These are phyloP conservation scores for Calycopis cecrops DNA, from an alignment of 1,140 invertebrate species.

Conservation along the genomic window DNA sequence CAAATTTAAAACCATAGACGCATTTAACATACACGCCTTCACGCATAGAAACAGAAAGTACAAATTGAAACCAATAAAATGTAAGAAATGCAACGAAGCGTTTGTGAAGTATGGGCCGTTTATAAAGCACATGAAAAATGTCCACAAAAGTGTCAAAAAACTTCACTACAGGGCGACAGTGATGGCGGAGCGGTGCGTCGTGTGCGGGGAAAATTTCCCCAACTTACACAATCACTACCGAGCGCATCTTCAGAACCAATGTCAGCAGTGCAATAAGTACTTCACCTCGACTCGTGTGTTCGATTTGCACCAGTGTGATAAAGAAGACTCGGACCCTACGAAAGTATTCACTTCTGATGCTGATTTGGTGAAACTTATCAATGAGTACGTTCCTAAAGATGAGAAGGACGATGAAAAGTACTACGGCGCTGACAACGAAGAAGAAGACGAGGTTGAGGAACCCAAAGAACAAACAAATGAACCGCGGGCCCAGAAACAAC, in stretches of 20 bases:
- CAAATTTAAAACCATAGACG: conserved; percentile 67
- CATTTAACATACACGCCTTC: conserved; percentile 68
- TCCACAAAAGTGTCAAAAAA: conserved; percentile 59
- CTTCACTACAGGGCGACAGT: conserved; percentile 57
- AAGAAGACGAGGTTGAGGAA: conserved; percentile 28
- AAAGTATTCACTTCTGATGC: conserved; percentile 59
- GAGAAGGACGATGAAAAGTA: conserved; percentile 61
- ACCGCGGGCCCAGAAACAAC: too few species aligned
- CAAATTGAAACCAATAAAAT: conserved; percentile 63
- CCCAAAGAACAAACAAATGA: neutral
- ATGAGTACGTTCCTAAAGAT: conserved; percentile 55
- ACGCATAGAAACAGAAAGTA: conserved; percentile 67
- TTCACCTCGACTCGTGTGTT: conserved; percentile 61
- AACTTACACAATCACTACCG: conserved; percentile 71
- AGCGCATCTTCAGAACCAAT: conserved; percentile 61
- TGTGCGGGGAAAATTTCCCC: conserved; percentile 62
- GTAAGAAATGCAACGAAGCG: conserved; percentile 57
- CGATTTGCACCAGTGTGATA: conserved; percentile 54
- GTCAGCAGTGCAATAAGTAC: conserved; percentile 56
- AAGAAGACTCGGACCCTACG: conserved; percentile 51
- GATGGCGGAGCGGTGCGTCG: conserved; percentile 54
- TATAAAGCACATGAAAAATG: conserved; percentile 57
- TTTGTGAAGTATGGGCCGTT: conserved; percentile 67
- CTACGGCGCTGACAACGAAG: conserved; percentile 48
- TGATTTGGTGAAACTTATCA: conserved; percentile 47